Conservation (phyloP, 2,888 invertebrate species). For the Tinea semifulvella region DNA sequence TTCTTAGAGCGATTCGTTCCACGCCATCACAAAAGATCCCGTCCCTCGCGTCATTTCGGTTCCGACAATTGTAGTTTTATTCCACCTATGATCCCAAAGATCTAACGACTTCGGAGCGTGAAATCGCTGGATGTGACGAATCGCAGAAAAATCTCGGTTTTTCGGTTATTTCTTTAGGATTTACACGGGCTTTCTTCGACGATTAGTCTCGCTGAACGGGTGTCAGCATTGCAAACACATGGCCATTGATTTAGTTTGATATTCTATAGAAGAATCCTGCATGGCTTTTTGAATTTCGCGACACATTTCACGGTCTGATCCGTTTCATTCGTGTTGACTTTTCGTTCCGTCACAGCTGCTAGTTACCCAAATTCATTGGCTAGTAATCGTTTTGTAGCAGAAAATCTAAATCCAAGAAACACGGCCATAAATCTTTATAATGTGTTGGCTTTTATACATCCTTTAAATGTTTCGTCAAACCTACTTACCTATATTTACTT, state of each 20-base stretch:
- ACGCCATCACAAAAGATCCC: conserved; percentile 45
- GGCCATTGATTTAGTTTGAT: conserved; percentile 51
- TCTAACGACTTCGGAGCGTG: conserved; percentile 42
- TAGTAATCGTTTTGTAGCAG: conserved; percentile 14
- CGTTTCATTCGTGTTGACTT: conserved; percentile 67
- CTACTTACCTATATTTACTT: too few species aligned
- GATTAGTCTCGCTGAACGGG: conserved; percentile 60
- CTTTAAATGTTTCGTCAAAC: too few species aligned
- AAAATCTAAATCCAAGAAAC: neutral
- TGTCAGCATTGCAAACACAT: conserved; percentile 64
- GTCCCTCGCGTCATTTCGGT: conserved; percentile 25
- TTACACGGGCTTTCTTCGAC: conserved; percentile 65
- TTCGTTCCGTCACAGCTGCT: conserved; percentile 66
- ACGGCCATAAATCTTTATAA: neutral
- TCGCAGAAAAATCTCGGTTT: conserved; percentile 68
- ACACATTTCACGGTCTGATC: conserved; percentile 55
- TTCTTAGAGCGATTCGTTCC: conserved; percentile 60
- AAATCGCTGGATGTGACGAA: conserved; percentile 58
- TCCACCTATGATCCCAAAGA: conserved; percentile 19
- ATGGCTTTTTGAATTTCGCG: conserved; percentile 60
- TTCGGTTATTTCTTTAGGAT: conserved; percentile 67
- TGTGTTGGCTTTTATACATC: too few species aligned
- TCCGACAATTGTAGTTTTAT: conserved; percentile 5
- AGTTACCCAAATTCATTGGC: conserved; percentile 34
- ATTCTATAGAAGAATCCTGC: conserved; percentile 40